A percentile compares a stretch with the other conserved stretches of the same genome.
Evolutionary conservation across 2,888 invertebrate species (phyloP).

Genomic region (Tipula vernalis): DNA sequence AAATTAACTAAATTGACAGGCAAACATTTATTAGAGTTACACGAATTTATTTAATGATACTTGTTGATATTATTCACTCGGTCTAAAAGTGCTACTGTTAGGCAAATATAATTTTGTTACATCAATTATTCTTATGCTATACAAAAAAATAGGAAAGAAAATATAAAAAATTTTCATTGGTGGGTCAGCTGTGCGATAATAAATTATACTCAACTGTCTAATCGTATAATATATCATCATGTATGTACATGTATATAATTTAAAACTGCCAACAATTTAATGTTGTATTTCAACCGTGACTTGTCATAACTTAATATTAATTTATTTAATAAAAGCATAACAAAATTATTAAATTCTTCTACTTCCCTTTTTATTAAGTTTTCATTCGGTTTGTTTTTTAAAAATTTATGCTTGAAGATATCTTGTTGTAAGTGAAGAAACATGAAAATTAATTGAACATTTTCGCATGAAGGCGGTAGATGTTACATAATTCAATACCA

Average conservation of each 20-base stretch:
- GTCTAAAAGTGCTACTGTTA: background rate
- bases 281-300: slow-evolving; percentile 4
- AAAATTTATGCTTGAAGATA: background rate
- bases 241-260: background rate
- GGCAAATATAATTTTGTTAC: background rate
- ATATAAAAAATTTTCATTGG: background rate
- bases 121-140: background rate
- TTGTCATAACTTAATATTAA: background rate
- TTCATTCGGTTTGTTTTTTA: background rate
- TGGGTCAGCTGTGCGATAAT: background rate
- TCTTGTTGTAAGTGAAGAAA: background rate
- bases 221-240: background rate
- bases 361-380: background rate
- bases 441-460: background rate
- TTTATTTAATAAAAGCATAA: background rate
- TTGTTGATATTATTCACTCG: background rate
- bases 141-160: background rate
- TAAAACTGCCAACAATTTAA: background rate
- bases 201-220: background rate
- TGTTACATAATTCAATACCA: background rate
- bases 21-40: background rate
- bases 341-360: background rate
- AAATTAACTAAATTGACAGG: background rate
- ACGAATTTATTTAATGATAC: background rate
- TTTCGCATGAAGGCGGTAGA: background rate